Evolutionary conservation across 1,140 invertebrate species (phyloP).

Genomic region (Contarinia nasturtii): DNA sequence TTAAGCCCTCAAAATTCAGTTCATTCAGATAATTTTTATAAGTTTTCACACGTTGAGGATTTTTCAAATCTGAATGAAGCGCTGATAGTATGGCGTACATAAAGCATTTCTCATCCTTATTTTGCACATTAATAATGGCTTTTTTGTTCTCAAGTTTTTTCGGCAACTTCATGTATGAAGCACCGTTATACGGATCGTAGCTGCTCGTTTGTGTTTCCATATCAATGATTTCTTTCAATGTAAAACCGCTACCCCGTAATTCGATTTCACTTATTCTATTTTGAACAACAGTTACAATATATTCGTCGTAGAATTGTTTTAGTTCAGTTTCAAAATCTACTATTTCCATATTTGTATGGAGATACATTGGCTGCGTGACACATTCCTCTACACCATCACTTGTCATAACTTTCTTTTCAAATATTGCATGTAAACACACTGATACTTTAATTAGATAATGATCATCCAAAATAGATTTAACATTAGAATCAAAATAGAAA

Average conservation of each 20-base stretch:
- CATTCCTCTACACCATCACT: too few species aligned
- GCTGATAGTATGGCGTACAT: conserved; percentile 10
- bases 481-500: too few species aligned
- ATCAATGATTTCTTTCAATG: conserved; percentile 12
- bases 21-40: not conserved
- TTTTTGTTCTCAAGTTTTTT: conserved; percentile 10
- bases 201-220: conserved; percentile 15
- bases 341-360: too few species aligned
- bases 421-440: too few species aligned
- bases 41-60: not conserved
- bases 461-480: too few species aligned
- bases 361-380: too few species aligned
- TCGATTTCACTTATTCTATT: too few species aligned
- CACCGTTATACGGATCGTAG: conserved; percentile 12
- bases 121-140: conserved; percentile 13
- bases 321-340: too few species aligned
- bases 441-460: too few species aligned
- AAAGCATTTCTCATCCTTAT: conserved; percentile 14
- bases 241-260: conserved; percentile 14
- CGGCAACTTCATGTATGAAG: conserved; percentile 12
- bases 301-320: too few species aligned
- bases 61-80: conserved; percentile 4
- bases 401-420: too few species aligned
- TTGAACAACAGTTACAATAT: too few species aligned
- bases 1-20: not conserved